A percentile compares a stretch with the other conserved stretches of the same genome.
These are phyloP conservation scores for Dorcus parallelipipedus DNA, from an alignment of 2,888 invertebrate genomes.

Conservation along the genomic window DNA sequence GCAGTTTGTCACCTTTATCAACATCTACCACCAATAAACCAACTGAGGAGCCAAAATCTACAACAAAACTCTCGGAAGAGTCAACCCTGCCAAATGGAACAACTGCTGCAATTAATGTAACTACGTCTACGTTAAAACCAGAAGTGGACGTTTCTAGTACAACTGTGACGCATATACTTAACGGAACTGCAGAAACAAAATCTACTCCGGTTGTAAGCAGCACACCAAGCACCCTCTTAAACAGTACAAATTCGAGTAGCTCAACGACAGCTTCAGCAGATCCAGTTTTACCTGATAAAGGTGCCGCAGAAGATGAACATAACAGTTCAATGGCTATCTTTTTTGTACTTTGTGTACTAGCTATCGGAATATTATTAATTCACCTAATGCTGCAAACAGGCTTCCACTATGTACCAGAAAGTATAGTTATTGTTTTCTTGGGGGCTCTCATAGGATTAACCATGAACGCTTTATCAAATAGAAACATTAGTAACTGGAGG, in stretches of 20 bases:
- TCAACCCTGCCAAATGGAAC: background rate
- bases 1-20: constrained; percentile 10
- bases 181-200: background rate
- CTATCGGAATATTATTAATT: constrained; percentile 89
- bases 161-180: background rate
- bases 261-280: constrained; percentile 63
- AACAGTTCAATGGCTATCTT: constrained; percentile 97
- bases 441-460: constrained; percentile 90
- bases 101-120: background rate
- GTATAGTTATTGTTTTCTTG: constrained; percentile 93
- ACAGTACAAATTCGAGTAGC: constrained; percentile 42
- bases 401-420: constrained; percentile 96
- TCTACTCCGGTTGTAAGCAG: background rate
- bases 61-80: background rate
- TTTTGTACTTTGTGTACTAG: constrained; percentile 93
- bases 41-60: background rate
- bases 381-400: constrained; percentile 94
- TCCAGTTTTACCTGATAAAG: constrained; percentile 81
- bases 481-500: constrained; percentile 91
- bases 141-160: constrained; percentile 4
- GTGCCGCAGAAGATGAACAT: constrained; percentile 92
- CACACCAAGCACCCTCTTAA: constrained; percentile 18
- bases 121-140: background rate
- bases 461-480: constrained; percentile 83
- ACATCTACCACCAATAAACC: constrained; percentile 5